Conservation (phyloP, 2,888 invertebrate species). For the Ectobius pallidus region DNA sequence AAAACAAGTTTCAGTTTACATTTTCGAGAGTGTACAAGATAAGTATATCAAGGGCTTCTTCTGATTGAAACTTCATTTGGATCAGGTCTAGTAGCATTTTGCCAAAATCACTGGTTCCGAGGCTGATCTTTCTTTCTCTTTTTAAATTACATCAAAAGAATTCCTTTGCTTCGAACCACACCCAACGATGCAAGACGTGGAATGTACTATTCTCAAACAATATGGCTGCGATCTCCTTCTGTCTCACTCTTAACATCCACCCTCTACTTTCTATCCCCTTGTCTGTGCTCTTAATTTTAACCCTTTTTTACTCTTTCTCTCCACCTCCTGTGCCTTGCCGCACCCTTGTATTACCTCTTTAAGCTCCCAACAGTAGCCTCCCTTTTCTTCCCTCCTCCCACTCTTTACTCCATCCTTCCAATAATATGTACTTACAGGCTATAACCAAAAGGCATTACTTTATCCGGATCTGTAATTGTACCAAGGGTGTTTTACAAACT, state of each 20-base stretch:
- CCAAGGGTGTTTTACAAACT: constrained; percentile 15
- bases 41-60: too few relatives aligned
- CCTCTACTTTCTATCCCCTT: not conserved
- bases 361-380: constrained; percentile 26
- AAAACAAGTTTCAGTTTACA: too few relatives aligned
- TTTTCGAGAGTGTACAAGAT: too few relatives aligned
- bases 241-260: constrained; percentile 9
- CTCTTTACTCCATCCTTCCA: constrained; percentile 35
- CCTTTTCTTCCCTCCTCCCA: constrained; percentile 11
- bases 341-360: constrained; percentile 33
- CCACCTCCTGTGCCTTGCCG: not conserved
- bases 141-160: constrained; percentile 21
- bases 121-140: constrained; percentile 11
- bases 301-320: constrained; percentile 24
- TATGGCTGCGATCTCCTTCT: constrained; percentile 17
- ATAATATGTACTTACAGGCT: constrained; percentile 39
- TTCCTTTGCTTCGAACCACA: constrained; percentile 23
- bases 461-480: constrained; percentile 31
- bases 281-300: constrained; percentile 30
- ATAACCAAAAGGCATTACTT: constrained; percentile 37
- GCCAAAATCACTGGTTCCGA: too few relatives aligned
- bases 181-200: constrained; percentile 12
- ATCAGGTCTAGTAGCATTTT: too few relatives aligned
- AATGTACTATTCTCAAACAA: constrained; percentile 20
- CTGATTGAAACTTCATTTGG: too few relatives aligned